A percentile compares a stretch with the other conserved stretches of the same genome.
Conservation (phyloP, 2,113 vertebrate species). For the Rhinopomastus cyanomelas region DNA sequence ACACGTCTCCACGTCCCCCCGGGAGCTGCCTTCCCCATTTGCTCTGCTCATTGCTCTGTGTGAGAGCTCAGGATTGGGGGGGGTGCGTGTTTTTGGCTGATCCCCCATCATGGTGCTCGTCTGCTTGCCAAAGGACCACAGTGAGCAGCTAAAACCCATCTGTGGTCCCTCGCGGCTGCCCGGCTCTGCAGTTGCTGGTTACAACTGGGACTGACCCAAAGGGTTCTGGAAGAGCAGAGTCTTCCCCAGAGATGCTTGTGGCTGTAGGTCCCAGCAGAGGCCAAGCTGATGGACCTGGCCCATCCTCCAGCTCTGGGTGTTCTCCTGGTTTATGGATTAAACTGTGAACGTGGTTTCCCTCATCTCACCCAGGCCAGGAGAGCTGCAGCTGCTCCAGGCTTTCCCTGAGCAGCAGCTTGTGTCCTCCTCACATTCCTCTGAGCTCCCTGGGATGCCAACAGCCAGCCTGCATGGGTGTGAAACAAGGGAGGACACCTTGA, state of each 20-base stretch:
- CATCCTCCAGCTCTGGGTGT: background rate
- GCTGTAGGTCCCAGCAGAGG: background rate
- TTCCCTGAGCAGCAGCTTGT: background rate
- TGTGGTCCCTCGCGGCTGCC: background rate
- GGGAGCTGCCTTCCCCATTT: slow-evolving; percentile 8
- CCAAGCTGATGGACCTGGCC: background rate
- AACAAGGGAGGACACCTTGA: background rate
- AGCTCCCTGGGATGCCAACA: background rate
- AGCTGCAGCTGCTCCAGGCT: background rate
- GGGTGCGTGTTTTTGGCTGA: background rate
- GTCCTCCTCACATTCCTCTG: rapidly evolving
- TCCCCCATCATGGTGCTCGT: background rate
- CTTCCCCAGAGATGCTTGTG: rapidly evolving
- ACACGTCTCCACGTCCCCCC: background rate
- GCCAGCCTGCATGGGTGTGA: rapidly evolving
- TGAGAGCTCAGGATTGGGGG: too few species aligned
- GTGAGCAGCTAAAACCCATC: background rate
- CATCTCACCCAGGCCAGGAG: background rate
- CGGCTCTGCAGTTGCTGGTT: background rate
- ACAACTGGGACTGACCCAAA: background rate
- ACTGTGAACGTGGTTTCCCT: background rate
- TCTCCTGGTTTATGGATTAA: background rate
- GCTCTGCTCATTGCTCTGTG: background rate
- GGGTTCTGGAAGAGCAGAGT: background rate
- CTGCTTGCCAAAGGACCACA: background rate